phyloP scores from a whole-genome alignment of 1,140 invertebrate species.

The Orchestia grillus region DNA sequence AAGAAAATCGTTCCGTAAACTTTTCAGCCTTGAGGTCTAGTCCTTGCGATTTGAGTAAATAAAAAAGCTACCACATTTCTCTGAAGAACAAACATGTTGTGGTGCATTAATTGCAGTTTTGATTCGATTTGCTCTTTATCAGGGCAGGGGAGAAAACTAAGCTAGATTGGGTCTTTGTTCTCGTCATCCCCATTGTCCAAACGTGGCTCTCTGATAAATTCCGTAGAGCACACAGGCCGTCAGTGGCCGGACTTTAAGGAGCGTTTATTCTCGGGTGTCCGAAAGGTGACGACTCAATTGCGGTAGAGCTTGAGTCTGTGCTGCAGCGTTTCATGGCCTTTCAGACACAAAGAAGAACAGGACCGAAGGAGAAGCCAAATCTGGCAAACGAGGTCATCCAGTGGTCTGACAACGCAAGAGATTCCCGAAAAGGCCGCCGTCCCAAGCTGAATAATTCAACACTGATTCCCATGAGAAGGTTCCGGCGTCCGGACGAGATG shows the following conservation, averaged over 20 bases:
- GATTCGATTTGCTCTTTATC: neutral
- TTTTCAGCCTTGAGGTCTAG: neutral
- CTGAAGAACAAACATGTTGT: too few relatives aligned
- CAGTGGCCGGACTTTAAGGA: neutral
- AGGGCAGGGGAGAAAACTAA: neutral
- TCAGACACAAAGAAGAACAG: constrained; percentile 45
- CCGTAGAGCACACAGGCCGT: neutral
- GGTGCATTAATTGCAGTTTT: neutral
- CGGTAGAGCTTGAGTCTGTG: constrained; percentile 5
- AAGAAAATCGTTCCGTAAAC: neutral
- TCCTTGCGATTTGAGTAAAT: neutral
- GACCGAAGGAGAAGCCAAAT: constrained; percentile 25
- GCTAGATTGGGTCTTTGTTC: neutral
- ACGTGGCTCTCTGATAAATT: neutral
- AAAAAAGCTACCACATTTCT: too few relatives aligned
- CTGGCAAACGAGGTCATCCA: constrained; percentile 52
- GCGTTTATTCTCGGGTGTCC: constrained; percentile 5
- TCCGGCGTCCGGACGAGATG: constrained; percentile 40
- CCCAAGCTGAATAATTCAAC: constrained; percentile 38
- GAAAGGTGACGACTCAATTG: constrained; percentile 7
- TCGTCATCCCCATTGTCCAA: neutral
- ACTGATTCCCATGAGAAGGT: constrained; percentile 34
- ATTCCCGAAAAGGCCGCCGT: constrained; percentile 42
- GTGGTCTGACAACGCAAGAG: constrained; percentile 40
- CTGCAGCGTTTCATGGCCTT: neutral